phyloP scores from a whole-genome alignment of 2,797 vertebrate genomes.

The Cynopterus sphinx region DNA sequence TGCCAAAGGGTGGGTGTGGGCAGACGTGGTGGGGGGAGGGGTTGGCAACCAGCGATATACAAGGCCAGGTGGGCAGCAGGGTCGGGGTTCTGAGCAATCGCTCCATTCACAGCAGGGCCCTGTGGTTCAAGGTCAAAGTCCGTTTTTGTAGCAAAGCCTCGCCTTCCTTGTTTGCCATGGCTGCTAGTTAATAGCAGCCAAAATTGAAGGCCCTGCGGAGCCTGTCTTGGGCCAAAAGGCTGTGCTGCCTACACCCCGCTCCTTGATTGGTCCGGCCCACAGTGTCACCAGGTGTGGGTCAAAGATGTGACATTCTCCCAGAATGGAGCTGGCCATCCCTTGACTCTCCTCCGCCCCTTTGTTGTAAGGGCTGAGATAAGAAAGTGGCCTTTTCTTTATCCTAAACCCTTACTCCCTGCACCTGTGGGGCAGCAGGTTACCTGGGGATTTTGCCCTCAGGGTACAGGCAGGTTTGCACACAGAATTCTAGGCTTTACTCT shows the following conservation, averaged over 20 bases:
- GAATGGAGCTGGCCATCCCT: not conserved
- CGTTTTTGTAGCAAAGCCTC: conserved; percentile 19
- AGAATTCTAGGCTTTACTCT: not conserved
- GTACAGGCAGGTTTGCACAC: not conserved
- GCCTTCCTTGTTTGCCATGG: not conserved
- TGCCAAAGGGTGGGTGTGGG: conserved; percentile 46
- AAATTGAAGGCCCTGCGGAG: not conserved
- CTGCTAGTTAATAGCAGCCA: conserved; percentile 36
- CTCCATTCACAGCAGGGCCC: conserved; percentile 16
- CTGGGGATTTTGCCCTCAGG: not conserved
- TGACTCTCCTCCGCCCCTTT: not conserved
- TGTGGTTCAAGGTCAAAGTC: conserved; percentile 64
- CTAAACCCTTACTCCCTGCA: not conserved
- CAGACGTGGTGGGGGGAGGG: not conserved
- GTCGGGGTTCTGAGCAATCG: conserved; percentile 43
- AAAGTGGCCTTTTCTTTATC: not conserved
- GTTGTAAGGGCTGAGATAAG: not conserved
- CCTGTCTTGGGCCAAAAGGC: not conserved
- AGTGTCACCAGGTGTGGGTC: not conserved
- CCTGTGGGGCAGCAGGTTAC: not conserved
- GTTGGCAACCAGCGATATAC: not conserved
- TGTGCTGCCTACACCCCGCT: not conserved
- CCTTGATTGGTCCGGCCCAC: not conserved
- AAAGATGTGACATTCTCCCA: not conserved
- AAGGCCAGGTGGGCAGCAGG: conserved; percentile 58